Evolutionary conservation across 2,888 invertebrate species (phyloP).

Genomic region (Willowsia nigromaculata): DNA sequence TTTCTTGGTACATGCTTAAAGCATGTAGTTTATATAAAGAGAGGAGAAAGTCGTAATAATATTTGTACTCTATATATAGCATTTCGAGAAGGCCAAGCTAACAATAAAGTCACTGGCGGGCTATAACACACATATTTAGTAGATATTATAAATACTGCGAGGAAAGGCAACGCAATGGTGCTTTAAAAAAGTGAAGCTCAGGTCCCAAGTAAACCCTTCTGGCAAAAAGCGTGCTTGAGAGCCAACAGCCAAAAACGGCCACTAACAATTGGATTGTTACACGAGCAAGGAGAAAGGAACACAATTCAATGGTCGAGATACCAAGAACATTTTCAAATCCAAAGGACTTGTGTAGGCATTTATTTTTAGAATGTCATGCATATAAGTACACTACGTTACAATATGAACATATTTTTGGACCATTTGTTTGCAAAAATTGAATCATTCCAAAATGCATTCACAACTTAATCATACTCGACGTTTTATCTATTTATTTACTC

Average conservation of each 20-base stretch:
- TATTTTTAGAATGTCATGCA: too few relatives aligned
- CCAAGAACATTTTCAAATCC: background rate
- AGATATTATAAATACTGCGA: conserved; percentile 17
- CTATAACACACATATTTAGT: conserved; percentile 31
- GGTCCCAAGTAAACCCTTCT: conserved; percentile 49
- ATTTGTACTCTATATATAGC: conserved; percentile 52
- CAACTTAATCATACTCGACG: too few relatives aligned
- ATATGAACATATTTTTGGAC: too few relatives aligned
- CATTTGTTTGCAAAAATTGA: too few relatives aligned
- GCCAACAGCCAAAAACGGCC: conserved; percentile 46
- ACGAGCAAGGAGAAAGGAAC: background rate
- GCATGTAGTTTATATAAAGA: background rate
- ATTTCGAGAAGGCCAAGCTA: conserved; percentile 51
- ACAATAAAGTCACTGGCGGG: conserved; percentile 62
- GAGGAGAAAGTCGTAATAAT: conserved; percentile 36
- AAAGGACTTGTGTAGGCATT: too few relatives aligned
- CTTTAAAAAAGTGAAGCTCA: conserved; percentile 12
- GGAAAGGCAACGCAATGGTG: conserved; percentile 19
- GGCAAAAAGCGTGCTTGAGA: conserved; percentile 60
- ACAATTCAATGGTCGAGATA: background rate
- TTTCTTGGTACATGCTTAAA: background rate
- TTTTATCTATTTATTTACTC: too few relatives aligned
- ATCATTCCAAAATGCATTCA: too few relatives aligned
- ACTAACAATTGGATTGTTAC: conserved; percentile 27
- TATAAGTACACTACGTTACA: too few relatives aligned